Conservation (phyloP, 2,888 invertebrate species). For the Trichopria drosophilae region DNA sequence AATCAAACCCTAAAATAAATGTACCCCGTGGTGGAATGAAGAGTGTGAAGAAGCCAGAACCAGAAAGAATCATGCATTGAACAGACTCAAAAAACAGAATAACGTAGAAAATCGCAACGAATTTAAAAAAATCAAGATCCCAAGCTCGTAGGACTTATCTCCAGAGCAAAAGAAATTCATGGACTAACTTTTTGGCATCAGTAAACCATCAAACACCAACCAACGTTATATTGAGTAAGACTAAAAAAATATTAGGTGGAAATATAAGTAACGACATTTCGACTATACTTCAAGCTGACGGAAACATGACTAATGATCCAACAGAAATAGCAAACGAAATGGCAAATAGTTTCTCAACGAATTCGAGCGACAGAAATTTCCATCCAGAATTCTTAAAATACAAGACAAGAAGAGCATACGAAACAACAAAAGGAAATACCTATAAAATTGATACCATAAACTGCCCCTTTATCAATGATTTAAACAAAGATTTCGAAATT, state of each 20-base stretch:
- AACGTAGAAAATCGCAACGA: slow-evolving; percentile 8
- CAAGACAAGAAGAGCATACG: too few species aligned
- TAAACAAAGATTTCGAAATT: slow-evolving; percentile 15
- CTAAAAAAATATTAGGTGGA: slow-evolving; percentile 7
- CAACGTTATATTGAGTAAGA: too few species aligned
- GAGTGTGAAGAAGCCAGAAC: slow-evolving; percentile 15
- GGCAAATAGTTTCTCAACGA: slow-evolving; percentile 5
- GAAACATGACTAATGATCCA: not conserved
- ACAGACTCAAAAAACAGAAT: slow-evolving; percentile 14
- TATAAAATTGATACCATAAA: too few species aligned
- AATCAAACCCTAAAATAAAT: slow-evolving; percentile 11
- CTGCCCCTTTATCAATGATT: not conserved
- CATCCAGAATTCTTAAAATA: not conserved
- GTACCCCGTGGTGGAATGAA: slow-evolving; percentile 34
- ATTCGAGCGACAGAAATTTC: slow-evolving; percentile 1
- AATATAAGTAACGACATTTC: not conserved
- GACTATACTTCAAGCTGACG: not conserved
- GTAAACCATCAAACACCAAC: too few species aligned
- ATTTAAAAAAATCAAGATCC: slow-evolving; percentile 1
- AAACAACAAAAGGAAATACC: too few species aligned
- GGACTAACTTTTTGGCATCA: too few species aligned
- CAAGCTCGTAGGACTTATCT: too few species aligned
- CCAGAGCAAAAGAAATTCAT: too few species aligned
- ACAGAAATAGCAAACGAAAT: slow-evolving; percentile 10
- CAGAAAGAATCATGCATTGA: slow-evolving; percentile 20